These are phyloP conservation scores for Trichonephila inaurata DNA, from an alignment of 1,140 invertebrate genomes.

Conservation along the genomic window DNA sequence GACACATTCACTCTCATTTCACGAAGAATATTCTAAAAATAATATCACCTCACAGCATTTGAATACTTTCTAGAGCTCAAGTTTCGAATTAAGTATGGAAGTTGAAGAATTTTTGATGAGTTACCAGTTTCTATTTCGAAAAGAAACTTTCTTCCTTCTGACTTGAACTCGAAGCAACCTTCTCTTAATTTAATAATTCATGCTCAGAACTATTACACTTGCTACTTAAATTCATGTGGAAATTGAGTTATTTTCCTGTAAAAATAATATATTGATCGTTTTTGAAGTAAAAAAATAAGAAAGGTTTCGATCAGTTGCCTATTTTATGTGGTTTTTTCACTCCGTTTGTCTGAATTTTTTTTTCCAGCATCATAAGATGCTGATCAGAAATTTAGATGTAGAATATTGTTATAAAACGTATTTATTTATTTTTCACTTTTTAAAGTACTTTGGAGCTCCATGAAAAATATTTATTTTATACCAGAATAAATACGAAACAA, in stretches of 20 bases:
- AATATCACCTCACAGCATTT: not conserved
- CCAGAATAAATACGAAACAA: too few relatives aligned
- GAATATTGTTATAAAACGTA: too few relatives aligned
- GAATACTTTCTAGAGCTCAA: not conserved
- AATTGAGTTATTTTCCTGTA: not conserved
- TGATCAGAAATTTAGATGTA: too few relatives aligned
- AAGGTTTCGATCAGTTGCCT: not conserved
- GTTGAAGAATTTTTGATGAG: slow-evolving; percentile 21
- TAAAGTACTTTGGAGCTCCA: not conserved
- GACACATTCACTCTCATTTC: not conserved
- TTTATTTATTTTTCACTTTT: not conserved
- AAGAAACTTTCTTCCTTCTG: not conserved
- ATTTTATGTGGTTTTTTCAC: not conserved
- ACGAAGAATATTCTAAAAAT: not conserved
- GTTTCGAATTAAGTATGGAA: not conserved
- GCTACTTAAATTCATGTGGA: not conserved
- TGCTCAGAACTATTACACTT: not conserved
- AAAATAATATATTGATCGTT: not conserved
- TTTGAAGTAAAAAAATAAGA: not conserved
- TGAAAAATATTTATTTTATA: too few relatives aligned
- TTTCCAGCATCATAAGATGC: too few relatives aligned
- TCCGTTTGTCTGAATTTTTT: too few relatives aligned
- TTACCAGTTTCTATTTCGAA: not conserved
- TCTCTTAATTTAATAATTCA: slow-evolving; percentile 27
- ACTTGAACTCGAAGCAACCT: not conserved